phyloP scores from a whole-genome alignment of 2,888 invertebrate species.

The Tetragnatha montana region DNA sequence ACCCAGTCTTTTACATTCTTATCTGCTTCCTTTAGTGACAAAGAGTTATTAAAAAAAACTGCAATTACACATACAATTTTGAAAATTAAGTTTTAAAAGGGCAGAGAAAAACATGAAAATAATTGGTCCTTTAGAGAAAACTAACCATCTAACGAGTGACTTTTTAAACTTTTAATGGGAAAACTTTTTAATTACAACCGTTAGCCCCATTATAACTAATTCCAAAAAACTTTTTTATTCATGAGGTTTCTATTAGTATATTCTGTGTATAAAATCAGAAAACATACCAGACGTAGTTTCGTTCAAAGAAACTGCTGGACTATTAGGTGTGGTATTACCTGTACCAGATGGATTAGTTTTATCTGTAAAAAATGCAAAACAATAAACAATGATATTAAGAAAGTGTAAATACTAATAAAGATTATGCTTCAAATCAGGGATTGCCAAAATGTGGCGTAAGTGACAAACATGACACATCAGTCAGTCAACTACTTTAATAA shows the following conservation, averaged over 20 bases:
- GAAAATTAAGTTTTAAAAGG: background rate
- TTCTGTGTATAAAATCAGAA: background rate
- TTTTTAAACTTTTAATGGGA: background rate
- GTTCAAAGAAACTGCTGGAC: constrained; percentile 49
- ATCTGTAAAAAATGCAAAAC: constrained; percentile 14
- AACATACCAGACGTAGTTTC: constrained; percentile 15
- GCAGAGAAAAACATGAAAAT: background rate
- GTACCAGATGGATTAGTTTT: constrained; percentile 34
- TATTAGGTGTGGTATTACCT: constrained; percentile 16
- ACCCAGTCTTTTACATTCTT: too few species aligned
- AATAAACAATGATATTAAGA: too few species aligned
- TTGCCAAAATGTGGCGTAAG: too few species aligned
- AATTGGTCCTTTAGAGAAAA: too few species aligned
- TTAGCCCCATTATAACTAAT: background rate
- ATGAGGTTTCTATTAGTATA: too few species aligned
- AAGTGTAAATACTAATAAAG: too few species aligned
- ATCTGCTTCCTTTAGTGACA: too few species aligned
- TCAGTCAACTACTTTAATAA: too few species aligned
- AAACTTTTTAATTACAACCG: background rate
- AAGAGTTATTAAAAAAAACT: background rate
- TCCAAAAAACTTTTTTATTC: too few species aligned
- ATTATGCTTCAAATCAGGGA: too few species aligned
- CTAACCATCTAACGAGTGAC: too few species aligned
- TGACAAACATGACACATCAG: too few species aligned
- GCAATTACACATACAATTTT: background rate